Evolutionary conservation across 2,888 invertebrate species (phyloP), one percentile per base, ranked within the genome.

Genomic region (Leptopterna dolabrata): DNA sequence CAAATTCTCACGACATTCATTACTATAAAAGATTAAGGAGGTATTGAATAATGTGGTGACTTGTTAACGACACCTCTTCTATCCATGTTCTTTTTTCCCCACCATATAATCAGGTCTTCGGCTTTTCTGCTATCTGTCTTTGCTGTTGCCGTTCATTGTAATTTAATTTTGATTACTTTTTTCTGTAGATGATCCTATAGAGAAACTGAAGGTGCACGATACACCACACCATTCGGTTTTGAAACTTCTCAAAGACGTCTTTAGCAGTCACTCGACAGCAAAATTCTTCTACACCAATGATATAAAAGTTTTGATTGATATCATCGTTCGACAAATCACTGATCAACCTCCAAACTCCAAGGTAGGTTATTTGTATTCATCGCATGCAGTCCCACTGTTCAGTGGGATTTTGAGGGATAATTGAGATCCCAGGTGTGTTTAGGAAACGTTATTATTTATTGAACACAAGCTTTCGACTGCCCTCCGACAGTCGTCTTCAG

Each of bases 211-310:
- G 90, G 96, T 97, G 91, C 94, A 95, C 90, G 95, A 95, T 0
- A 94, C 94, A 88, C 96, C 96, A 0, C 94, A 95, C 83, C 96
- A 98, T 93, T 96, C 98, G 0, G 95, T 98, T 11, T 93, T 98
- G 78, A 98, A 98, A 92, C 93, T 99, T 90, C 95, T 97, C 90
- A 95, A 95, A 73, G 98, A 99, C 92, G 92, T 98, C 89, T 98
- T 98, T 92, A 95, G 95, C 89, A 94, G 94, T 90, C 94, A 94
- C 89, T 94, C 94, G 89, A 97, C 98, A 0, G 96, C 98, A 0
- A 94, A 95, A 90, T 94, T 98, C 89, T 97, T 98, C 92, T 99
- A 99, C 92, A 97, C 98, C 0, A 99, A 98, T 91, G 99, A 99
- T 91, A 95, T 96, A 70, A 97, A 96, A 92, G 98, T 98, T 71